Evolutionary conservation across 2,113 vertebrate genomes (phyloP).

Genomic region (Sapayoa aenigma): DNA sequence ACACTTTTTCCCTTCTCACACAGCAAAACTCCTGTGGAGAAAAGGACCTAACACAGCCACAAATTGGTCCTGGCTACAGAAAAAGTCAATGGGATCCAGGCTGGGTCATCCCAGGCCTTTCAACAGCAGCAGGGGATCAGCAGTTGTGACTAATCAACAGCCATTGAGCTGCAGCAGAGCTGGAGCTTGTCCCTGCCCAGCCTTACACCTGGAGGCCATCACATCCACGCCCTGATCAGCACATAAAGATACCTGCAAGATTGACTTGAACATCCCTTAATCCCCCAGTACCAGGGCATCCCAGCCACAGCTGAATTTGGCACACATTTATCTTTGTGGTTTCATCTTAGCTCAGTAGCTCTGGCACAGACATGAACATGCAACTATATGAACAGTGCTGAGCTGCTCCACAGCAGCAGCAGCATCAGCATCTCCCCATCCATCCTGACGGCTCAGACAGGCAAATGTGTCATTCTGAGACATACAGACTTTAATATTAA

Average conservation of each 20-base stretch:
- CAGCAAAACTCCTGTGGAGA: background rate
- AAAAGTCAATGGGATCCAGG: background rate
- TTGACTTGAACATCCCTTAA: background rate
- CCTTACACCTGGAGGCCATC: background rate
- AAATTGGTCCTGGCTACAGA: background rate
- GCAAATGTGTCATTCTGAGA: background rate
- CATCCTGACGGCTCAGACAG: background rate
- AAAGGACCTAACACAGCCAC: background rate
- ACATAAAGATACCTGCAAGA: background rate
- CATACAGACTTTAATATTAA: conserved; percentile 52
- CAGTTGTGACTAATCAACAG: background rate
- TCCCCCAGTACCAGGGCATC: background rate
- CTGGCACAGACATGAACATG: rapidly evolving
- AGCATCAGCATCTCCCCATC: background rate
- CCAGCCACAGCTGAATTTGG: background rate
- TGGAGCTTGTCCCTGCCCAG: background rate
- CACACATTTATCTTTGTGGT: background rate
- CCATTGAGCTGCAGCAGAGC: background rate
- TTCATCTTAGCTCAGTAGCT: background rate
- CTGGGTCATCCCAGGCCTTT: background rate
- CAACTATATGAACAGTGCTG: rapidly evolving
- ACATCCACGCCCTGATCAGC: too few relatives aligned
- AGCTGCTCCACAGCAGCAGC: rapidly evolving
- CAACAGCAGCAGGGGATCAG: background rate
- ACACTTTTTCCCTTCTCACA: background rate